Evolutionary conservation across 2,888 invertebrate species (phyloP), one percentile per base, ranked within the genome.

Genomic region (Stenurella melanura): DNA sequence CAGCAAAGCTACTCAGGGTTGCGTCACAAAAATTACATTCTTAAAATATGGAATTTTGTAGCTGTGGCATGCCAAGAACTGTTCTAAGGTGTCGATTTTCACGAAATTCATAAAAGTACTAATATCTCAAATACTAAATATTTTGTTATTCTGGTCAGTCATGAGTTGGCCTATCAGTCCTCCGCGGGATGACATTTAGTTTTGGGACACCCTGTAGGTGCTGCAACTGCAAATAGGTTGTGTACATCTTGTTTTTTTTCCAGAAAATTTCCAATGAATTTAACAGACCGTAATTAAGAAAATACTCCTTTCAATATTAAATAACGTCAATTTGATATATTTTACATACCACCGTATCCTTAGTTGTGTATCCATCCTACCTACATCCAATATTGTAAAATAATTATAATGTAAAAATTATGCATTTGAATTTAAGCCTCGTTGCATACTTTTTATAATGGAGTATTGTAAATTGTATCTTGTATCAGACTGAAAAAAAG

Each of bases 381-480:
- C 26, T 50, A 19, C 42, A 18, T 68, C 74, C 74, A 61, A 9
- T 11, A 61, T 72, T 72, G 72, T 72, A 72, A 75, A 64, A 63
- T 63, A 61, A 61, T 75, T 75, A 72, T 75, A 66, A 75, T 75
- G 66, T 72, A 75, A 76, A 73, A 76, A 72, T 73, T 73, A 56
- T 72, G 72, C 66, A 71, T 42, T 21, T 15, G 15, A 21, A 30
- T 17, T 19, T 19, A 18, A 63, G 30, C 21, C 58, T 73, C 73
- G 76, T 76, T 70, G 70, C 70, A 66, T 72, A 76, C 72, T 71
- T 76, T 76, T 76, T 76, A 72, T 76, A 76, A 72, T 18, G 12
- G 21, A 64, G 18, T 42, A 30, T 72, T 64, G 63, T 71, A 66
- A 57, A 67, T 61, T 74, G 69, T 74, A 74, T 63, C 26, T 63